Evolutionary conservation across 2,888 invertebrate genomes (phyloP), one percentile per base, ranked within the genome.

Genomic region (Glomeris marginata): DNA sequence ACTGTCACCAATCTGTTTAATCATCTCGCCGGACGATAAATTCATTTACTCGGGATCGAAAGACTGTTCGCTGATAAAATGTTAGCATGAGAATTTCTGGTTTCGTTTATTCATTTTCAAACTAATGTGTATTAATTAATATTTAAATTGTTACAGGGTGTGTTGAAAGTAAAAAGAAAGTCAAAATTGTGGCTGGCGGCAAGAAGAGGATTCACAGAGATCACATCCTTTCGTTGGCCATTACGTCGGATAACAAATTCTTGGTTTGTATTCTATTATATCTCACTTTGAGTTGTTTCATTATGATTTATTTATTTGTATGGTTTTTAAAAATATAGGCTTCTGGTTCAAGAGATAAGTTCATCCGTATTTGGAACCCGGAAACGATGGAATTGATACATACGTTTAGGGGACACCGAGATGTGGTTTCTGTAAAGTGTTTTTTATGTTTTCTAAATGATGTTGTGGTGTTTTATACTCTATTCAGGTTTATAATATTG

Each of bases 11-110:
- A 92, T 92, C 1, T 83, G 87, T 63, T 63, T 90, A 13, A 84
- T 82, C 58, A 65, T 92, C 3, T 80, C 83, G 28, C 71, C 72
- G 51, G 83, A 91, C 67, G 77, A 78, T 43, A 72, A 75, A 58
- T 76, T 70, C 59, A 70, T 84, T 1, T 92, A 78, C 66, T 79
- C 83, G 22, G 91, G 85, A 1, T 86, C 87, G 50, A 94, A 94
- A 72, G 87, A 91, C 66, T 81, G 86, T 43, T 74, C 76, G 44
- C 74, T 95, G 48, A 77, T 91, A 15, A 92, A 92, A 72, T 95
- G 90, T 75, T n/a, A n/a, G n/a, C n/a, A n/a, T n/a, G n/a, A n/a
- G n/a, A n/a, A n/a, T n/a, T n/a, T n/a, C n/a, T n/a, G n/a, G n/a
- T n/a, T n/a, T n/a, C n/a, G n/a, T n/a, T n/a, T n/a, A n/a, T n/a